Base-by-base conservation (phyloP, 2,888 invertebrate genomes). In the Erpobdella octoculata region DNA sequence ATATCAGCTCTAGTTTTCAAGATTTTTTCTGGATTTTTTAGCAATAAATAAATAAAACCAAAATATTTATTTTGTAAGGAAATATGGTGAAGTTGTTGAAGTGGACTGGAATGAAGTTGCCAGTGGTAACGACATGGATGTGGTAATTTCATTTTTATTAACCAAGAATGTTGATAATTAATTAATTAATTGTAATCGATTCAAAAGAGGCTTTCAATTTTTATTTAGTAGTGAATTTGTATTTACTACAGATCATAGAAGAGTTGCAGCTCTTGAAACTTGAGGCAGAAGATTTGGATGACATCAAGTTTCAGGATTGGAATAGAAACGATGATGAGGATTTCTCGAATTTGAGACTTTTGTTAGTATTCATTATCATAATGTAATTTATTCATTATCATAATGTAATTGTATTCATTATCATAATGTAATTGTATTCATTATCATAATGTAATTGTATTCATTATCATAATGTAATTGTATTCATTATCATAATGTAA, bases 81-180 rank as follows among this genome's bases (percentile, higher is more conserved):
- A 83, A 0, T 89, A 91, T 79, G 87, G 91, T 0, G 90, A 93
- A 81, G 84, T 95, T 48, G 86, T 96, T 53, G 88, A 91, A 15
- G 95, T 95, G 78, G 93, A 96, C 83, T 93, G 94, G 93, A 87
- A 88, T 0, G 88, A 89, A 12, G 89, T 88, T 69, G 91, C 91
- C 58, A 92, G 92, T 74, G 74, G 73, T 4, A 68, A 73, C 65
- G 76, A 76, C 58, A 86, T 88, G 38, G 91, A 91, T 83, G 88
- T 90, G 67, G 89, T 94, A 74, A 76, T 80, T 77, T 1, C 38
- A 33, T 35, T 6, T n/a, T 71, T 25, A 65, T 15, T 36, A 62
- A 25, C 18, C 8, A n/a, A 36, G 46, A 4, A 35, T 72, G 64
- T 35, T 15, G 65, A 36, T 0, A 18, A 48, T 12, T n/a, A 25